Evolutionary conservation across 2,113 vertebrate species (phyloP), one percentile per base, ranked within the genome.

Genomic region (Pleuronectes platessa): DNA sequence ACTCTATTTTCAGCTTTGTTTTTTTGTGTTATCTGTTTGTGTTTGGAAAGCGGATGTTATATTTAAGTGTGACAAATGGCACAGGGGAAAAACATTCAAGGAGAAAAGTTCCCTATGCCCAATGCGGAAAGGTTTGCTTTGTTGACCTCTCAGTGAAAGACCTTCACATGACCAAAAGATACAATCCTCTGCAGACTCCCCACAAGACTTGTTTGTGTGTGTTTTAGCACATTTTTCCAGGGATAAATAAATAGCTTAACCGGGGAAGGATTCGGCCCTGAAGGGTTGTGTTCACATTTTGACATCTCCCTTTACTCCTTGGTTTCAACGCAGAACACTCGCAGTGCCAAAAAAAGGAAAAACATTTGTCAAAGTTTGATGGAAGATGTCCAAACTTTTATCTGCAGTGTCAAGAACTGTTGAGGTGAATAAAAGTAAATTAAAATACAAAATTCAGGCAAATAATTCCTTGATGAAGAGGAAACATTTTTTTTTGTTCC

Each of bases 171-270:
- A 62, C 45, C 72, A 79, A 77, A 45, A 26, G 21, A 76, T 84
- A 45, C 40, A 69, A 81, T 79, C 59, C 56, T 83, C 64, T 23
- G 20, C 31, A 71, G 62, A 73, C 68, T 68, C 24, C 0, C 45
- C 69, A 68, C 54, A 63, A 71, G 76, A 14, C 53, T 55, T 8
- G 53, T 71, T 70, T 76, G 72, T 77, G 53, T 61, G 23, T 53
- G 61, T 66, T 70, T 78, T 13, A 42, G 24, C 37, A 69, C 73
- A 62, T 54, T 54, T 62, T 72, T 53, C 10, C 56, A 73, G 55
- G 54, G 35, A 79, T 74, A 83, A 82, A 82, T 71, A 66, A 80
- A 78, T 71, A 81, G n/a, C 60, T 66, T 68, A 74, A 79, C n/a
- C 47, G 47, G 26, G 31, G 61, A 78, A 58, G 61, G 24, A 37